Percentiles rank a stretch among this genome's conserved stretches.
These are phyloP conservation scores for Ceratotherium simum DNA, from an alignment of 2,113 vertebrate genomes.

Conservation along the genomic window DNA sequence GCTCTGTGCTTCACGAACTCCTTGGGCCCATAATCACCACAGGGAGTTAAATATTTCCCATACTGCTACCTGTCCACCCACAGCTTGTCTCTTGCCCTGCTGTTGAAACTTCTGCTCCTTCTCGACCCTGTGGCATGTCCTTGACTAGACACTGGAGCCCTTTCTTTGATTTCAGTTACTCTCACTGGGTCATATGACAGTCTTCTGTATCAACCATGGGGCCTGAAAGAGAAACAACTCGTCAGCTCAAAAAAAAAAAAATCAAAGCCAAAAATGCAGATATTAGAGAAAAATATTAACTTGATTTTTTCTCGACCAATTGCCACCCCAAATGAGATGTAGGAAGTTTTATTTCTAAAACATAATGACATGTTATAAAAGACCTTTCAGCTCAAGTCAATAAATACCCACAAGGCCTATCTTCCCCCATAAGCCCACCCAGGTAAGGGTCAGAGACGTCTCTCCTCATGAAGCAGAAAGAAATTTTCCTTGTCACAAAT, in stretches of 20 bases:
- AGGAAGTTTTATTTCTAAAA: conserved; percentile 18
- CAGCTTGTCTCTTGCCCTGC: neutral
- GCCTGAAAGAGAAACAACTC: neutral
- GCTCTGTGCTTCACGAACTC: rapidly evolving
- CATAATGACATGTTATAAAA: neutral
- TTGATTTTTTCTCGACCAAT: neutral
- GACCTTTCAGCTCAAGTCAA: neutral
- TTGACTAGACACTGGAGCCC: neutral
- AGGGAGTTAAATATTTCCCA: neutral
- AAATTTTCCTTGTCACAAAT: neutral
- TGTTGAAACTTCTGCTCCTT: neutral
- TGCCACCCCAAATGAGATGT: neutral
- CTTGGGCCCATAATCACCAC: neutral
- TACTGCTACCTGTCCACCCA: rapidly evolving
- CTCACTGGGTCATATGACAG: neutral
- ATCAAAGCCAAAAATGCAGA: neutral
- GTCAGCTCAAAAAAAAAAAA: neutral
- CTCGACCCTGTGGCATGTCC: neutral
- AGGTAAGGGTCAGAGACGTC: neutral
- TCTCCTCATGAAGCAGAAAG: neutral
- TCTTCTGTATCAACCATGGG: neutral
- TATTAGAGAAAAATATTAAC: conserved; percentile 16
- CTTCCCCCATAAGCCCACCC: neutral
- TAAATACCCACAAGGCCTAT: neutral
- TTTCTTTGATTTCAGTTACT: neutral